phyloP scores from a whole-genome alignment of 2,888 invertebrate species.

The Gibbula magus region DNA sequence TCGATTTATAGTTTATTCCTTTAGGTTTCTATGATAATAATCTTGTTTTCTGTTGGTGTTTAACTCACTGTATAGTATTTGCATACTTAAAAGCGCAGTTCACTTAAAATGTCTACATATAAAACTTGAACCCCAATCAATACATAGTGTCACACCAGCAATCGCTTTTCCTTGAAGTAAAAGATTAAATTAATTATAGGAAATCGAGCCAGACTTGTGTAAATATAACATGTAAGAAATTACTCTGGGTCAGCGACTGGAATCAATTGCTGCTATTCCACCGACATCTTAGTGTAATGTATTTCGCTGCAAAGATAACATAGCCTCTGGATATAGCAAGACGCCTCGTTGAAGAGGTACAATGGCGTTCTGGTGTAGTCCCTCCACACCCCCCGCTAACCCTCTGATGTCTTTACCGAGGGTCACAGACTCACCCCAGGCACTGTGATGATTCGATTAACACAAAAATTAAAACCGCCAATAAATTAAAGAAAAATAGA shows the following conservation, averaged over 20 bases:
- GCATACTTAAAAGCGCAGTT: too few species aligned
- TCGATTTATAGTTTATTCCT: too few species aligned
- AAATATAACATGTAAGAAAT: not conserved
- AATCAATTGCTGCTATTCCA: not conserved
- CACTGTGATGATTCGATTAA: not conserved
- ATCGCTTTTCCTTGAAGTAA: not conserved
- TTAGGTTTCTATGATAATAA: too few species aligned
- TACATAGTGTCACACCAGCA: not conserved
- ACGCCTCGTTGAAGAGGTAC: not conserved
- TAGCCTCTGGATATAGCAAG: not conserved
- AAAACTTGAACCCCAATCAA: not conserved
- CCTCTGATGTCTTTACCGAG: not conserved
- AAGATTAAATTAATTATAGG: conserved; percentile 12
- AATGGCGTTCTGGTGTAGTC: not conserved
- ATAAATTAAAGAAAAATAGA: conserved; percentile 22
- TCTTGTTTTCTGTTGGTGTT: too few species aligned
- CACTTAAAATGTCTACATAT: too few species aligned
- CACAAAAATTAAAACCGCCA: conserved; percentile 14
- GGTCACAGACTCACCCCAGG: not conserved
- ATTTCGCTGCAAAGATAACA: not conserved
- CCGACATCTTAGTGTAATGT: not conserved
- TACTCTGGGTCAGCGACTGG: not conserved
- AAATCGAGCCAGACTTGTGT: not conserved
- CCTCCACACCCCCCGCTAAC: not conserved
- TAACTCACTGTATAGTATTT: too few species aligned